These are phyloP conservation scores for Melanotus villosus DNA, from an alignment of 2,888 invertebrate species.

Conservation along the genomic window DNA sequence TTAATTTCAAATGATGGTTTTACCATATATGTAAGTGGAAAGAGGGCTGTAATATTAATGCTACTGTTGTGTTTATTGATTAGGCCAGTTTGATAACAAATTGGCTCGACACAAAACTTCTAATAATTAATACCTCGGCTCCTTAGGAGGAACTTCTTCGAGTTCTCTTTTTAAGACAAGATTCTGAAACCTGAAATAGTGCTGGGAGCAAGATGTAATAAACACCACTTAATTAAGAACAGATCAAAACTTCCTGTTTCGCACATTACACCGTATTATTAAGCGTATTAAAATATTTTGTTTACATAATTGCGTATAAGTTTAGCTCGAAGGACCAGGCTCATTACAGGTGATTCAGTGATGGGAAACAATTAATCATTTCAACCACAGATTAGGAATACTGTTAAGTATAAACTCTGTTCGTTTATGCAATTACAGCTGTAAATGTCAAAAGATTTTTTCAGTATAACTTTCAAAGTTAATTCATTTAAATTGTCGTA, in stretches of 20 bases:
- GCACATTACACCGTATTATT: constrained; percentile 37
- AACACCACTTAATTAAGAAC: constrained; percentile 35
- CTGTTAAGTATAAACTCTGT: constrained; percentile 15
- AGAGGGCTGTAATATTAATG: constrained; percentile 9
- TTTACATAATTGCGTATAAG: constrained; percentile 32
- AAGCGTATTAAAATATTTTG: constrained; percentile 34
- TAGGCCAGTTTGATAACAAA: constrained; percentile 12
- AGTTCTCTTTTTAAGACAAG: constrained; percentile 30
- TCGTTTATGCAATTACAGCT: constrained; percentile 33
- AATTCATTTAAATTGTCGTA: constrained; percentile 56
- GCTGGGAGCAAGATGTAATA: constrained; percentile 31
- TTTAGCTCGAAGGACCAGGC: not conserved
- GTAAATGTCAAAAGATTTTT: constrained; percentile 29
- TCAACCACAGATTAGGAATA: constrained; percentile 22
- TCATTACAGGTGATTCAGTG: constrained; percentile 15
- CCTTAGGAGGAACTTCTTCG: constrained; percentile 15
- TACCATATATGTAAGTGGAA: constrained; percentile 8
- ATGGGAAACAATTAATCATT: constrained; percentile 42
- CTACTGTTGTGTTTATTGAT: constrained; percentile 18
- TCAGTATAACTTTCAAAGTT: constrained; percentile 32
- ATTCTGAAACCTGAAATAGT: constrained; percentile 34
- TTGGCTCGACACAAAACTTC: constrained; percentile 26
- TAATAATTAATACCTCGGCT: constrained; percentile 27
- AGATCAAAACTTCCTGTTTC: constrained; percentile 40
- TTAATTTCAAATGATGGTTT: constrained; percentile 9